Evolutionary conservation across 2,113 vertebrate species (phyloP).

Genomic region (Ahaetulla prasina): DNA sequence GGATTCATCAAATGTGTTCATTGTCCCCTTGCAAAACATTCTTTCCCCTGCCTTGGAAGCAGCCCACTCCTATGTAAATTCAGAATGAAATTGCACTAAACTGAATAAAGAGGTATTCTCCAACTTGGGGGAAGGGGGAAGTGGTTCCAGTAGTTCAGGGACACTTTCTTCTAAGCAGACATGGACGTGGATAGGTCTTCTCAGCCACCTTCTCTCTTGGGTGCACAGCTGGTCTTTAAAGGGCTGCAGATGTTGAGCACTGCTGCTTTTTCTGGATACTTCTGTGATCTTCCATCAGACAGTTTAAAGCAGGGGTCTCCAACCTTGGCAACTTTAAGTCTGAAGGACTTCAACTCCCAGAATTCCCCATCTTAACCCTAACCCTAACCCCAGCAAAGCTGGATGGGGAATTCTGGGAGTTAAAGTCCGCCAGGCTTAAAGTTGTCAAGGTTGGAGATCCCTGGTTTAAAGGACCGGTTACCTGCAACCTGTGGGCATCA

Average conservation of each 20-base stretch:
- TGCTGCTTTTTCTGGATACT: background rate
- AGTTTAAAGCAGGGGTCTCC: background rate
- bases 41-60: background rate
- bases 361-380: too few species aligned
- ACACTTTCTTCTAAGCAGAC: background rate
- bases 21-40: background rate
- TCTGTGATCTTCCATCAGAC: background rate
- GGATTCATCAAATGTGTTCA: background rate
- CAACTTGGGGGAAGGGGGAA: background rate
- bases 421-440: background rate
- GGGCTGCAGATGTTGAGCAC: background rate
- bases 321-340: background rate
- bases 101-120: background rate
- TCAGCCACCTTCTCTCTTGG: background rate
- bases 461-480: background rate
- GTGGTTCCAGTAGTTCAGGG: background rate
- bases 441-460: background rate
- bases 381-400: too few species aligned
- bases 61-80: background rate
- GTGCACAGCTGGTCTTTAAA: background rate
- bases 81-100: background rate
- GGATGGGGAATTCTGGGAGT: background rate
- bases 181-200: background rate
- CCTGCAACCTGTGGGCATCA: too few species aligned
- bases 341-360: background rate